phyloP scores from a whole-genome alignment of 2,888 invertebrate genomes.

The Graphium colonna region DNA sequence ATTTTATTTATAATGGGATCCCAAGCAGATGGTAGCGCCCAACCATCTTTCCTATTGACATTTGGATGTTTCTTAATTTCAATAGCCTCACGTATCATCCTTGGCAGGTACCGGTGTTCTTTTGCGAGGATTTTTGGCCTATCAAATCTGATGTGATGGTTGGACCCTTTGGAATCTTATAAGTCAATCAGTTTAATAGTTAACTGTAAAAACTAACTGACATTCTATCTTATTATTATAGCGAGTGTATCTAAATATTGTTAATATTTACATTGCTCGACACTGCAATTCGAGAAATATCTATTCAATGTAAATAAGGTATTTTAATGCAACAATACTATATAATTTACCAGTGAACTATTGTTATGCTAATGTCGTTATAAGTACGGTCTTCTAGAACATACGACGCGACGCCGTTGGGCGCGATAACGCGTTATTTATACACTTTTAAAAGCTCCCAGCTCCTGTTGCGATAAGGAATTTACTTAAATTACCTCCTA shows the following conservation, averaged over 20 bases:
- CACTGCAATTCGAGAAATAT: neutral
- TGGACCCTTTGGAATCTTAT: no score
- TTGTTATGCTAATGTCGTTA: conserved; percentile 17
- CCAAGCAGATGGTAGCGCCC: no score
- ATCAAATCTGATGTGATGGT: no score
- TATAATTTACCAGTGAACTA: conserved; percentile 2
- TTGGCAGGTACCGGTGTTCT: no score
- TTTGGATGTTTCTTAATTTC: no score
- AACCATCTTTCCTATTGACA: no score
- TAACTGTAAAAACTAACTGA: no score
- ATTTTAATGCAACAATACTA: neutral
- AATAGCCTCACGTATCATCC: no score
- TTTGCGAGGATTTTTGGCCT: no score
- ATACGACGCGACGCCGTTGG: conserved; percentile 33
- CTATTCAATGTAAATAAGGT: neutral
- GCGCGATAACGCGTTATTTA: conserved; percentile 51
- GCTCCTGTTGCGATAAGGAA: conserved; percentile 54
- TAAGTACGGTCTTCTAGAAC: conserved; percentile 22
- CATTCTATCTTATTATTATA: no score
- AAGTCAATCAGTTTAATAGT: no score
- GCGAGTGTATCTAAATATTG: neutral
- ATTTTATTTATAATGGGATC: no score
- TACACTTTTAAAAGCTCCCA: conserved; percentile 49
- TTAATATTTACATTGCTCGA: neutral
- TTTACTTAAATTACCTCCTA: conserved; percentile 39